These are phyloP conservation scores for Zaprionus camerounensis DNA, from an alignment of 1,140 invertebrate species.

Conservation along the genomic window DNA sequence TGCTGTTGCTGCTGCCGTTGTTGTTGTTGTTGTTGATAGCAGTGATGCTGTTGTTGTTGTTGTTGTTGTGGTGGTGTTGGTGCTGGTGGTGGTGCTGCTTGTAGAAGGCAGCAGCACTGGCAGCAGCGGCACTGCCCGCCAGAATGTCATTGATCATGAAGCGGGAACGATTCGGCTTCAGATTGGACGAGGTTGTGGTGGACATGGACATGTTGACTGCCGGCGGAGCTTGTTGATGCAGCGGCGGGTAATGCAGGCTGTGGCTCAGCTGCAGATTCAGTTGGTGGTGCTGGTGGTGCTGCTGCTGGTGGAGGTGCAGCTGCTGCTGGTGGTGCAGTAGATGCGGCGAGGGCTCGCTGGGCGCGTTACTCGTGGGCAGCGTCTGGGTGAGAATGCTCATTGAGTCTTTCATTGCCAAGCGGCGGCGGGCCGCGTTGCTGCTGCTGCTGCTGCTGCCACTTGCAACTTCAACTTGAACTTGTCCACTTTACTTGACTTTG, in stretches of 20 bases:
- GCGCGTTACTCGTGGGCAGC: conserved; percentile 51
- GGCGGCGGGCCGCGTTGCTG: background rate
- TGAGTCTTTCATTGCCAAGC: conserved; percentile 78
- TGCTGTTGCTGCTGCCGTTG: conserved; percentile 50
- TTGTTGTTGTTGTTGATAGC: conserved; percentile 45
- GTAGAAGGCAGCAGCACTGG: conserved; percentile 66
- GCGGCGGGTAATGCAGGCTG: conserved; percentile 13
- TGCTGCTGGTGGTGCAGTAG: conserved; percentile 16
- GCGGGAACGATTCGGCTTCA: conserved; percentile 88
- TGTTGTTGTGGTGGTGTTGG: conserved; percentile 64
- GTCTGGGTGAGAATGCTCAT: conserved; percentile 81
- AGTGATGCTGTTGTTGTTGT: conserved; percentile 50
- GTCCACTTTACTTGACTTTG: background rate
- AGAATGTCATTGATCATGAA: conserved; percentile 93
- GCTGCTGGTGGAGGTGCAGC: background rate
- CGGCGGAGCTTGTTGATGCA: conserved; percentile 24
- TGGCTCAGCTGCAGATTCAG: conserved; percentile 21
- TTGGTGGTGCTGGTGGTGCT: conserved; percentile 14
- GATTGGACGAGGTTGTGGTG: conserved; percentile 82
- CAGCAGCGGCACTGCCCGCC: conserved; percentile 85
- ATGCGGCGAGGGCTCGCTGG: conserved; percentile 48
- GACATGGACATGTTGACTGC: conserved; percentile 59
- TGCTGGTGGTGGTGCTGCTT: conserved; percentile 72
- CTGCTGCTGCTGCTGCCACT: no score
- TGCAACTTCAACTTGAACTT: conserved; percentile 5